Evolutionary conservation across 2,113 vertebrate genomes (phyloP).

Genomic region (Noturus placidus): DNA sequence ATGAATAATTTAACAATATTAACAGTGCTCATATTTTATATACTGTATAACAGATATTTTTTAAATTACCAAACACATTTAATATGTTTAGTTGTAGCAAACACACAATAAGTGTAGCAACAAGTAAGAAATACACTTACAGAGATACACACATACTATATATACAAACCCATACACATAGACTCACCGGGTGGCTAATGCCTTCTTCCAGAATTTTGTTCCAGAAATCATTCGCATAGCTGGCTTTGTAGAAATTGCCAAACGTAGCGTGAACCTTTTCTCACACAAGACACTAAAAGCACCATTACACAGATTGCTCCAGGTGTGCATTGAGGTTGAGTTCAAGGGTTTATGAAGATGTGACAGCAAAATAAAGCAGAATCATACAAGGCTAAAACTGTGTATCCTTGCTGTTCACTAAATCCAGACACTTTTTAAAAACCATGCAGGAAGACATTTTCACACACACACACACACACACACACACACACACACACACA

Average conservation of each 20-base stretch:
- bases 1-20: not conserved
- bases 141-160: not conserved
- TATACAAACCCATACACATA: not conserved
- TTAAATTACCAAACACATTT: not conserved
- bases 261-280: slow-evolving; percentile 44
- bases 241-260: slow-evolving; percentile 39
- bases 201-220: slow-evolving; percentile 14
- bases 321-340: slow-evolving; percentile 23
- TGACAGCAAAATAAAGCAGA: slow-evolving; percentile 28
- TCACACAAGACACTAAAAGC: slow-evolving; percentile 47
- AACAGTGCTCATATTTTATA: not conserved
- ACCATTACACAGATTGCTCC: slow-evolving; percentile 40
- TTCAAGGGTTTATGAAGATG: slow-evolving; percentile 2
- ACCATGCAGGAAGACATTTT: not conserved
- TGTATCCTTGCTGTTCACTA: not conserved
- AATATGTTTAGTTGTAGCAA: not conserved
- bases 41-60: not conserved
- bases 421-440: not conserved
- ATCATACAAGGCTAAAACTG: slow-evolving; percentile 3
- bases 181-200: not conserved
- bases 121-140: not conserved
- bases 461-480: not conserved
- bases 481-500: not conserved
- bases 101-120: not conserved
- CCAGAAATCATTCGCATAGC: slow-evolving; percentile 32